Conservation (phyloP, 2,888 invertebrate genomes). For the Phlogophora meticulosa region DNA sequence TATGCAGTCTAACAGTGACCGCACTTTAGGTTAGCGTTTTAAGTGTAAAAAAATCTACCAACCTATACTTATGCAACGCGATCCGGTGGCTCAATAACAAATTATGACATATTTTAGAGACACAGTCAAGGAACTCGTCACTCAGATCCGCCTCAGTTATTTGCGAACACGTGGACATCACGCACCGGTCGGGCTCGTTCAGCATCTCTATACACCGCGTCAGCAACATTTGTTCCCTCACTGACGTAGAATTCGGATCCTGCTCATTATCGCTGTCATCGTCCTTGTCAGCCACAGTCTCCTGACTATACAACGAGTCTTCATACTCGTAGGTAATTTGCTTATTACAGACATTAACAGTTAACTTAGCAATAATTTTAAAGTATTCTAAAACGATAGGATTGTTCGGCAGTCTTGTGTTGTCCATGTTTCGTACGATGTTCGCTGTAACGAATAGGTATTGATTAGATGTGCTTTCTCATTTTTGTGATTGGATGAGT, state of each 20-base stretch:
- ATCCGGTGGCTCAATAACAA: slow-evolving; percentile 95
- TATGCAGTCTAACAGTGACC: too few species aligned
- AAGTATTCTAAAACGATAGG: slow-evolving; percentile 84
- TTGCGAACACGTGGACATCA: slow-evolving; percentile 86
- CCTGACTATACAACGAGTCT: slow-evolving; percentile 87
- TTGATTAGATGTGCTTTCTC: slow-evolving; percentile 9
- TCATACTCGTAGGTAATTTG: slow-evolving; percentile 85
- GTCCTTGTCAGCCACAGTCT: slow-evolving; percentile 88
- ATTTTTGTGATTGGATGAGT: neutral
- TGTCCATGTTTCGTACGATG: slow-evolving; percentile 88
- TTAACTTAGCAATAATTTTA: slow-evolving; percentile 85
- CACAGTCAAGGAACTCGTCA: slow-evolving; percentile 92
- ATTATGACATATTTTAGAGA: slow-evolving; percentile 96
- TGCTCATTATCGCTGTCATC: slow-evolving; percentile 91
- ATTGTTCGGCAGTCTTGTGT: slow-evolving; percentile 90
- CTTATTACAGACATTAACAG: slow-evolving; percentile 85
- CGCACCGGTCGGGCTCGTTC: slow-evolving; percentile 90
- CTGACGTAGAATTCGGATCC: slow-evolving; percentile 87
- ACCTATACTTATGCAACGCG: slow-evolving; percentile 97
- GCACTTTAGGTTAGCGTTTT: too few species aligned
- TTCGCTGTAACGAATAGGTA: slow-evolving; percentile 80
- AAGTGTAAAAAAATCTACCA: slow-evolving; percentile 49
- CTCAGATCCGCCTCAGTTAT: slow-evolving; percentile 88
- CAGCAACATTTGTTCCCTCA: slow-evolving; percentile 86
- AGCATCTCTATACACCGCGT: slow-evolving; percentile 92